Evolutionary conservation across 1,140 invertebrate species (phyloP), one percentile per base, ranked within the genome.

Genomic region (Drosophila asahinai): DNA sequence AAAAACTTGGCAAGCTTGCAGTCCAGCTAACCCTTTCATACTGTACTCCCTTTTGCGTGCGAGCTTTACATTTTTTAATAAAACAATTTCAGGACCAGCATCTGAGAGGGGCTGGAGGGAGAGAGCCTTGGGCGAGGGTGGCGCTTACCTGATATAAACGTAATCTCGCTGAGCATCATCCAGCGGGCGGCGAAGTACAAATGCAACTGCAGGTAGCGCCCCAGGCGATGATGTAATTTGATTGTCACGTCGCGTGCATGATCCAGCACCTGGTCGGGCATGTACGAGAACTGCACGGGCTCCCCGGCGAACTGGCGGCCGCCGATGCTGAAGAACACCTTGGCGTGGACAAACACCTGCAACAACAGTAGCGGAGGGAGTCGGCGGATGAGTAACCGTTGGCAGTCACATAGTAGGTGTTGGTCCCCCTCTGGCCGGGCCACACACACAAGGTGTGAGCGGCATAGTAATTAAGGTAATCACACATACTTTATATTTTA

Each of bases 131-230:
- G 66, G 58, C 52, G 17, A 30, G 27, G 71, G 71, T 49, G 11
- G 38, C 57, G 93, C 94, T 95, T 93, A 97, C 96, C 95, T 80
- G 96, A 97, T 89, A 96, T 95, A 83, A 97, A 97, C 62, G 95
- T 95, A 57, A 98, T 95, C 93, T 98, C 97, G 89, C 97, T 97
- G 75, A 98, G 95, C 94, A 98, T 95, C 78, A 98, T 96, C 97
- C 97, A 98, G 73, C 95, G 94, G 7, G 96, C 94, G 52, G 96
- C 96, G 91, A 98, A 98, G 93, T 96, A 97, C 30, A 98, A 94
- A 84, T 97, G 96, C 47, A 98, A 93, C 91, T 96, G 96, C 38
- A 98, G 93, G 92, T 95, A 97, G 65, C 95, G 94, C 52, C 96
- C 97, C 25, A 97, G 94, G 38, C 96, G 94, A 84, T 97, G 95